Conservation (phyloP, 2,797 vertebrate genomes). For the Discoglossus pictus region DNA sequence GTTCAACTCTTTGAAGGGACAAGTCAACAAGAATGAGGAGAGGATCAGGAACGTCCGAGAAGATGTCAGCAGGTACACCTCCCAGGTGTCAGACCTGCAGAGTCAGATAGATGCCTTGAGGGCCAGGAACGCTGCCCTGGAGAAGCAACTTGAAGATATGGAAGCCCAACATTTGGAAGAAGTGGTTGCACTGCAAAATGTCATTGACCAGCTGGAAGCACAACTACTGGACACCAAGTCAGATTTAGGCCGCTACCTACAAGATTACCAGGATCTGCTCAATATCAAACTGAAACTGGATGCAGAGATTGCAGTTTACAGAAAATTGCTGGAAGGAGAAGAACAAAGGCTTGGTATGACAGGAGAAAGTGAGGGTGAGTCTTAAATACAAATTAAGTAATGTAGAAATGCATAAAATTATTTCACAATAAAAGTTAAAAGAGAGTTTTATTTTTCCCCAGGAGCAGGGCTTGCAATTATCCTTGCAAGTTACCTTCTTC, state of each 20-base stretch:
- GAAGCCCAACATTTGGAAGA: constrained; percentile 74
- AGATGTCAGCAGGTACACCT: constrained; percentile 73
- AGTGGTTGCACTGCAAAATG: constrained; percentile 59
- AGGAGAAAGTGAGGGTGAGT: constrained; percentile 54
- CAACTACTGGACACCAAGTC: constrained; percentile 79
- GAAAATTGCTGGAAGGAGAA: constrained; percentile 75
- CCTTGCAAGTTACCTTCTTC: no score
- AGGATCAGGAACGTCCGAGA: constrained; percentile 76
- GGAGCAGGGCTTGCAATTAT: no score
- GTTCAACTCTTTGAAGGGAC: constrained; percentile 75
- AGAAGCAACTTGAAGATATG: constrained; percentile 80
- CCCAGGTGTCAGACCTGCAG: constrained; percentile 75
- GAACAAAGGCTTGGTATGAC: constrained; percentile 75
- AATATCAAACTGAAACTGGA: constrained; percentile 77
- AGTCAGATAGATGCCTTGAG: constrained; percentile 75
- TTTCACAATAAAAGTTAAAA: no score
- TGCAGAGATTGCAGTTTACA: constrained; percentile 80
- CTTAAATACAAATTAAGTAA: background rate
- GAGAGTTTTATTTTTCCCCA: no score
- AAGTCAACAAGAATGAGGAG: constrained; percentile 72
- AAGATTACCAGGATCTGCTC: constrained; percentile 71
- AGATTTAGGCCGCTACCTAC: constrained; percentile 71
- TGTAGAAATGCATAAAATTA: no score
- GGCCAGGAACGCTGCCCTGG: constrained; percentile 70
- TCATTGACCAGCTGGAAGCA: constrained; percentile 74